These are phyloP conservation scores for Lonchura striata DNA, from an alignment of 2,113 vertebrate genomes.

Conservation along the genomic window DNA sequence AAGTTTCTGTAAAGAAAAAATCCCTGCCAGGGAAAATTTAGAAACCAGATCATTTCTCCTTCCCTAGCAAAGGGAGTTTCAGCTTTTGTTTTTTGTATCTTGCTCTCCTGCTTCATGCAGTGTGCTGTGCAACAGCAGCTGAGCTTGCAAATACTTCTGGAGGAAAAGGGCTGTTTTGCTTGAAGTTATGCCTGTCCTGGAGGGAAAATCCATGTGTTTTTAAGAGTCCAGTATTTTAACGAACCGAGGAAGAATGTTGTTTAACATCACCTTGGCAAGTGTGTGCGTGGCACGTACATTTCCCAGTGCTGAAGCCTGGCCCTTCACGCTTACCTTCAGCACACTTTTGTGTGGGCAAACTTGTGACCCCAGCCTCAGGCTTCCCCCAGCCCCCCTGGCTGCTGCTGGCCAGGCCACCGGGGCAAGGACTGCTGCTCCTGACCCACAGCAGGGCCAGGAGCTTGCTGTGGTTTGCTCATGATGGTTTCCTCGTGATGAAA, in stretches of 20 bases:
- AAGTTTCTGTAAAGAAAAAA: slow-evolving; percentile 60
- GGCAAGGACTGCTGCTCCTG: background rate
- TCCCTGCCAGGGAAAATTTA: slow-evolving; percentile 60
- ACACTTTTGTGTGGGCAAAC: background rate
- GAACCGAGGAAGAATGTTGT: background rate
- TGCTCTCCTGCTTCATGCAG: background rate
- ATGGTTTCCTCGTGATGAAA: background rate
- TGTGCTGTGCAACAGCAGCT: background rate
- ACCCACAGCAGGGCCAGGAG: background rate
- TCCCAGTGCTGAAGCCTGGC: background rate
- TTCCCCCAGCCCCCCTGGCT: background rate
- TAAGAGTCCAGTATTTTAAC: background rate
- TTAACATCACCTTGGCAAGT: background rate
- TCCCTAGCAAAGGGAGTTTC: slow-evolving; percentile 14
- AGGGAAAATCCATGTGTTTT: background rate
- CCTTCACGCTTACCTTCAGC: background rate
- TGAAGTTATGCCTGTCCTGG: background rate
- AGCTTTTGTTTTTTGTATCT: slow-evolving; percentile 38
- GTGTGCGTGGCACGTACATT: background rate
- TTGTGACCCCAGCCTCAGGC: background rate
- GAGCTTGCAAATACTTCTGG: slow-evolving; percentile 24
- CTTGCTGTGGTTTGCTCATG: background rate
- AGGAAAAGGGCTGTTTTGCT: slow-evolving; percentile 21
- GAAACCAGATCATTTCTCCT: slow-evolving; percentile 3
- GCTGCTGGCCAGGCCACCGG: background rate